Evolutionary conservation across 2,113 vertebrate species (phyloP).

Genomic region (Clarias macrocephalus): DNA sequence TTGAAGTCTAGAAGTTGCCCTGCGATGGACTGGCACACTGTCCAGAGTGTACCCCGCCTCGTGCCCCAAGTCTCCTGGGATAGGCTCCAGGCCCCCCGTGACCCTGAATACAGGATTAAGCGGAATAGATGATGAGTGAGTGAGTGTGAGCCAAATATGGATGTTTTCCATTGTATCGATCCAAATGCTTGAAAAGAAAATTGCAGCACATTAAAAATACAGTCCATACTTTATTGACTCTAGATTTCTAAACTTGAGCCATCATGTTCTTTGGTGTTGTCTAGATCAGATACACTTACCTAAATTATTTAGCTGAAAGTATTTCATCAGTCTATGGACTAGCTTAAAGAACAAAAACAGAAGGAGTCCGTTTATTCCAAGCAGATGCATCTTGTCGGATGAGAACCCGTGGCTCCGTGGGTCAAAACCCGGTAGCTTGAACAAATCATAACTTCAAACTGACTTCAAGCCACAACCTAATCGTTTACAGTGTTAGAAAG

Average conservation of each 20-base stretch:
- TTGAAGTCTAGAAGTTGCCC: too few relatives aligned
- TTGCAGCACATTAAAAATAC: not conserved
- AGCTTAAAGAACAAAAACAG: not conserved
- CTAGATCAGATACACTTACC: not conserved
- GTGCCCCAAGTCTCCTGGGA: too few relatives aligned
- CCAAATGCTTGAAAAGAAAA: not conserved
- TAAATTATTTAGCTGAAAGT: not conserved
- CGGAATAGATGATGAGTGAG: too few relatives aligned
- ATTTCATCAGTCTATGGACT: not conserved
- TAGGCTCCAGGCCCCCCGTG: too few relatives aligned
- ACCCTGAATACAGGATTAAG: too few relatives aligned
- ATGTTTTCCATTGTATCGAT: not conserved
- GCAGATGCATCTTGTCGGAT: not conserved
- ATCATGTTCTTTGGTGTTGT: not conserved
- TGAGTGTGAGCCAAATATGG: not conserved
- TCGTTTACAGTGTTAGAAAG: not conserved
- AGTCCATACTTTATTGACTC: not conserved
- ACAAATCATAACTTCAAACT: not conserved
- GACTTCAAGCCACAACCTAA: not conserved
- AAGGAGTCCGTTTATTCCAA: not conserved
- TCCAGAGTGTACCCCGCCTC: too few relatives aligned
- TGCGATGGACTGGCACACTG: too few relatives aligned
- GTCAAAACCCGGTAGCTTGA: not conserved
- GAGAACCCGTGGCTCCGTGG: too few relatives aligned
- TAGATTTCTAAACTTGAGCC: not conserved